A percentile compares a stretch with the other conserved stretches of the same genome.
Conservation (phyloP, 2,888 invertebrate species). For the Andricus quercusramuli region DNA sequence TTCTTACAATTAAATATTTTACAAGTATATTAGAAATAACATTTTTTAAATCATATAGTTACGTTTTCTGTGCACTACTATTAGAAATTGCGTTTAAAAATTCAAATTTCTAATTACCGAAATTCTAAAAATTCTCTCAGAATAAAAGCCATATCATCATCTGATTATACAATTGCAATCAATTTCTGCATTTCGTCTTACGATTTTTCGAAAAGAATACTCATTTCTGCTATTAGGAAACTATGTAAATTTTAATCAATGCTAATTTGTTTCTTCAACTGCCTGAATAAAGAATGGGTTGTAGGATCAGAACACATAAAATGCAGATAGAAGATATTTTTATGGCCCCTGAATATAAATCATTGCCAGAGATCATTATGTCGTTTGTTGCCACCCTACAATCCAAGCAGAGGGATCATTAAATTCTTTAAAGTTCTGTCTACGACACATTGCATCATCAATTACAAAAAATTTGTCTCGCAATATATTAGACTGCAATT, state of each 20-base stretch:
- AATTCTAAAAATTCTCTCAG: too few species aligned
- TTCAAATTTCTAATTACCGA: too few species aligned
- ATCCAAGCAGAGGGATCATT: conserved; percentile 9
- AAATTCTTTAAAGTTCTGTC: conserved; percentile 31
- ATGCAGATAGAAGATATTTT: conserved; percentile 14
- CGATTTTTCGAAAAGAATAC: too few species aligned
- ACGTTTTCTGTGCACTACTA: too few species aligned
- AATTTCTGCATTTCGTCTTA: too few species aligned
- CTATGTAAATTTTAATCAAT: neutral
- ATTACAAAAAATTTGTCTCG: neutral
- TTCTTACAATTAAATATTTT: too few species aligned
- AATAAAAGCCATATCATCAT: too few species aligned
- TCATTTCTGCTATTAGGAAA: neutral
- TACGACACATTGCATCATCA: neutral
- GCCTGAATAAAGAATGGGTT: conserved; percentile 5
- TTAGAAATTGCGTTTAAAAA: too few species aligned
- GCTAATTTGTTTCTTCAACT: neutral
- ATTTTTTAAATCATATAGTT: too few species aligned
- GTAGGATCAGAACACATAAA: conserved; percentile 1
- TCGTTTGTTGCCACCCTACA: conserved; percentile 38
- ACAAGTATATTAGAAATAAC: too few species aligned
- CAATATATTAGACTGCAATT: neutral
- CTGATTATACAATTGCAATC: too few species aligned
- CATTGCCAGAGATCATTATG: conserved; percentile 33
- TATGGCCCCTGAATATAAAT: conserved; percentile 31